phyloP scores from a whole-genome alignment of 2,113 vertebrate genomes.

The Corythoichthys haematopterus region DNA sequence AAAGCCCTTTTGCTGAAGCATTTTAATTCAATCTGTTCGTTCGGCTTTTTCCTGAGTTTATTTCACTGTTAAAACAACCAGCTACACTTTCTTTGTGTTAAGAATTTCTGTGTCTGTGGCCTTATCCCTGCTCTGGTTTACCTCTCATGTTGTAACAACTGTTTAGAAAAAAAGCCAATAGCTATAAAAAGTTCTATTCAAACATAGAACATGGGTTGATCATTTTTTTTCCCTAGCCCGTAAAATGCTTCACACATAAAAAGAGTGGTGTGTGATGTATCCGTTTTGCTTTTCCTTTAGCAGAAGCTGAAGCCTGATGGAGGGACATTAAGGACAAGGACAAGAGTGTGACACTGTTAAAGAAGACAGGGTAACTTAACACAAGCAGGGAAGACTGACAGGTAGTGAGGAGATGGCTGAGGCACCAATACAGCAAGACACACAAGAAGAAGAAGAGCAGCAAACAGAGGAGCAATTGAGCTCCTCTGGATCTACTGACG shows the following conservation, averaged over 20 bases:
- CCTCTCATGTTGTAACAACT: too few relatives aligned
- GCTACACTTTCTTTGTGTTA: too few relatives aligned
- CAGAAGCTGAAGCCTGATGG: slow-evolving; percentile 24
- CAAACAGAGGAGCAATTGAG: slow-evolving; percentile 4
- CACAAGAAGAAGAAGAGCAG: slow-evolving; percentile 5
- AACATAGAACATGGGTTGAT: too few relatives aligned
- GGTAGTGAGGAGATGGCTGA: slow-evolving; percentile 77
- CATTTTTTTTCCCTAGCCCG: background rate
- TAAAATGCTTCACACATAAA: background rate
- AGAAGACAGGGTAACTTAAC: slow-evolving; percentile 32
- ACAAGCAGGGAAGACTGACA: slow-evolving; percentile 7
- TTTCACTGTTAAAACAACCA: too few relatives aligned
- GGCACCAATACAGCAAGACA: slow-evolving; percentile 59
- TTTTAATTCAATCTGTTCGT: too few relatives aligned
- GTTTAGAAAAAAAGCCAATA: too few relatives aligned
- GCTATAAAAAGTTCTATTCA: too few relatives aligned
- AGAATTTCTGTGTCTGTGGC: too few relatives aligned
- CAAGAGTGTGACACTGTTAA: slow-evolving; percentile 7
- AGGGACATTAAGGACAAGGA: slow-evolving; percentile 13
- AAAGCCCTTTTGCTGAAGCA: too few relatives aligned
- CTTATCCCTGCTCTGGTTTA: too few relatives aligned
- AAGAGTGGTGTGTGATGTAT: background rate
- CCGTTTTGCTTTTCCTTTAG: slow-evolving; percentile 3
- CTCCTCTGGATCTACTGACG: slow-evolving; percentile 22
- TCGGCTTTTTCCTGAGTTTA: too few relatives aligned